These are phyloP conservation scores for Balaeniceps rex DNA, from an alignment of 2,113 vertebrate genomes.

Conservation along the genomic window DNA sequence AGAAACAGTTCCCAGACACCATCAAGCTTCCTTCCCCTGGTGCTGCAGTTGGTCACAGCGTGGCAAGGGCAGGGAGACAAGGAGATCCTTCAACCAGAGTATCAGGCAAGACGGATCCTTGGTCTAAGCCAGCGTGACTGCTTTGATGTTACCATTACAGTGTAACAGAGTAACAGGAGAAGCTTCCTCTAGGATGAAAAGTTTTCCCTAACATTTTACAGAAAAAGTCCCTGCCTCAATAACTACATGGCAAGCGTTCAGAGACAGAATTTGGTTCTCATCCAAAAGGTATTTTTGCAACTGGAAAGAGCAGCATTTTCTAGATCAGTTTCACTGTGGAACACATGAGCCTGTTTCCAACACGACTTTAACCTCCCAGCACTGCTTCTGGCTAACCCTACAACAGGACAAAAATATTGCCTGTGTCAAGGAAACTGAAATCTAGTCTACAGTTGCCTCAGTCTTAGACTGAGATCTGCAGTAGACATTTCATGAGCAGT, in stretches of 20 bases:
- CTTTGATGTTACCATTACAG: neutral
- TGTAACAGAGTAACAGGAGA: neutral
- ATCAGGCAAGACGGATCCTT: neutral
- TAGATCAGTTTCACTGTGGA: neutral
- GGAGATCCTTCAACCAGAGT: neutral
- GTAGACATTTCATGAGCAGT: neutral
- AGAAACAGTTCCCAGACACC: neutral
- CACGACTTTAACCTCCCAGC: neutral
- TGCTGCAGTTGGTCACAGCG: neutral
- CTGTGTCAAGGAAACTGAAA: neutral
- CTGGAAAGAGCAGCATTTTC: neutral
- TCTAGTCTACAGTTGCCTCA: neutral
- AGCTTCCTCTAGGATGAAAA: neutral
- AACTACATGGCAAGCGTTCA: neutral
- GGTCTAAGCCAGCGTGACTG: neutral
- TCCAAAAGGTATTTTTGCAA: neutral
- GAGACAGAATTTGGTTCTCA: neutral
- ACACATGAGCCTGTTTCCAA: neutral
- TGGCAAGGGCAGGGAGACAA: neutral
- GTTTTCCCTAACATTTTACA: neutral
- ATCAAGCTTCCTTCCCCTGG: neutral
- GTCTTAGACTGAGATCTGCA: neutral
- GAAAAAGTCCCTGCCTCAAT: neutral
- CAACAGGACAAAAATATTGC: neutral
- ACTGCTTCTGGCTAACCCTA: neutral